Evolutionary conservation across 35 echinoderm and acorn worm species (phyloP).

Genomic region (Ophiothrix spiculata): DNA sequence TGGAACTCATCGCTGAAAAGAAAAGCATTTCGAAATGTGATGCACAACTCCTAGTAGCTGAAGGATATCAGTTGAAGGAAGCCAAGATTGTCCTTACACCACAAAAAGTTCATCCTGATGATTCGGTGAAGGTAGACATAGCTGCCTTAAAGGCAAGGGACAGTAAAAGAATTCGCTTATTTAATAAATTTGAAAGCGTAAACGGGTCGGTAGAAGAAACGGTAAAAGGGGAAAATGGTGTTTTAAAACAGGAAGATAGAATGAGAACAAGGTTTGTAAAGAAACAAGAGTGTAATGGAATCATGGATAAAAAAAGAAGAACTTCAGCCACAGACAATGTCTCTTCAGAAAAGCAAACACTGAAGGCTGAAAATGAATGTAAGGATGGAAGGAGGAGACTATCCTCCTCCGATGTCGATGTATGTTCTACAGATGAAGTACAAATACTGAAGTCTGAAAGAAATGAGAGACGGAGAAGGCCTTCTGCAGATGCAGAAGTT

Average conservation of each 20-base stretch:
- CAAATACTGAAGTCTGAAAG: too few relatives aligned
- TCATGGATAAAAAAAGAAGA: neutral
- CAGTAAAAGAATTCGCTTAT: neutral
- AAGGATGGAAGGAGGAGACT: too few relatives aligned
- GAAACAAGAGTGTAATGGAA: neutral
- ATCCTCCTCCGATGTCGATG: too few relatives aligned
- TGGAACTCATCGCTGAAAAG: slow-evolving; percentile 71
- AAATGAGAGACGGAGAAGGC: too few relatives aligned
- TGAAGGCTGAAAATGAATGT: too few relatives aligned
- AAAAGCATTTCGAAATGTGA: slow-evolving; percentile 77
- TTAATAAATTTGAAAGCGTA: neutral
- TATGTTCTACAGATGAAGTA: too few relatives aligned
- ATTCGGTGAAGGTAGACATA: slow-evolving; percentile 17
- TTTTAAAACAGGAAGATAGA: neutral
- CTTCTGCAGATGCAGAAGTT: too few relatives aligned
- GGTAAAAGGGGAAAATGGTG: too few relatives aligned
- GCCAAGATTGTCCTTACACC: slow-evolving; percentile 59
- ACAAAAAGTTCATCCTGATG: slow-evolving; percentile 45
- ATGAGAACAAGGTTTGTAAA: neutral
- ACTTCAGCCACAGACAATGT: too few relatives aligned
- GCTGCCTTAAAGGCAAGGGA: neutral
- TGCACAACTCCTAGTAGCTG: slow-evolving; percentile 75
- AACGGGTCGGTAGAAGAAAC: neutral
- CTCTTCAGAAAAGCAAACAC: too few relatives aligned
- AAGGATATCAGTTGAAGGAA: slow-evolving; percentile 73